Conservation (phyloP, 2,888 invertebrate genomes). For the Spisula solida region DNA sequence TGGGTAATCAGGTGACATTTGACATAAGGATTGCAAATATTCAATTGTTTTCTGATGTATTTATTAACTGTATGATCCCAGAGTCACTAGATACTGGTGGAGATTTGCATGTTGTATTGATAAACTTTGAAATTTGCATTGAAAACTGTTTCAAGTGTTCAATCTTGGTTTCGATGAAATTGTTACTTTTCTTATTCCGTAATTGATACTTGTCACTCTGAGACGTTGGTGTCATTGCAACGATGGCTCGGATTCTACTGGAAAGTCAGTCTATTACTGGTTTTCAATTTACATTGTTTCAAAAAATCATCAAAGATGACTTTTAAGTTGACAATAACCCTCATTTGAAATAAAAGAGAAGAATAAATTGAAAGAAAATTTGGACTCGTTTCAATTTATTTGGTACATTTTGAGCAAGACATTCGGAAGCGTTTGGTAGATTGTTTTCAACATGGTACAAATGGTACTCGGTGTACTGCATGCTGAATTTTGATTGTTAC, state of each 20-base stretch:
- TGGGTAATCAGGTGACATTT: slow-evolving; percentile 19
- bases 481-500: neutral
- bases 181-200: slow-evolving; percentile 63
- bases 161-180: slow-evolving; percentile 51
- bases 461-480: neutral
- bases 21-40: slow-evolving; percentile 45
- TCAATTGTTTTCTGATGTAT: slow-evolving; percentile 58
- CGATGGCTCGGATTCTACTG: slow-evolving; percentile 49
- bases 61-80: slow-evolving; percentile 53
- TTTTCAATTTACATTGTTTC: slow-evolving; percentile 61
- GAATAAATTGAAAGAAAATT: slow-evolving; percentile 40
- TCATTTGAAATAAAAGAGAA: slow-evolving; percentile 38
- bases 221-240: slow-evolving; percentile 53
- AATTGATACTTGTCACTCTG: slow-evolving; percentile 67
- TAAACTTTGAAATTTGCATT: slow-evolving; percentile 70
- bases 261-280: slow-evolving; percentile 52
- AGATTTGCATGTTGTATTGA: slow-evolving; percentile 69
- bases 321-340: slow-evolving; percentile 36
- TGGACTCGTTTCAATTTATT: slow-evolving; percentile 20
- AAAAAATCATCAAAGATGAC: slow-evolving; percentile 40
- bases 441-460: neutral
- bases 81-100: neutral
- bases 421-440: neutral
- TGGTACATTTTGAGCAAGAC: neutral
- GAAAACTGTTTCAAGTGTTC: slow-evolving; percentile 68